These are phyloP conservation scores for Hormaphis cornu DNA, from an alignment of 1,140 invertebrate species.

Conservation along the genomic window DNA sequence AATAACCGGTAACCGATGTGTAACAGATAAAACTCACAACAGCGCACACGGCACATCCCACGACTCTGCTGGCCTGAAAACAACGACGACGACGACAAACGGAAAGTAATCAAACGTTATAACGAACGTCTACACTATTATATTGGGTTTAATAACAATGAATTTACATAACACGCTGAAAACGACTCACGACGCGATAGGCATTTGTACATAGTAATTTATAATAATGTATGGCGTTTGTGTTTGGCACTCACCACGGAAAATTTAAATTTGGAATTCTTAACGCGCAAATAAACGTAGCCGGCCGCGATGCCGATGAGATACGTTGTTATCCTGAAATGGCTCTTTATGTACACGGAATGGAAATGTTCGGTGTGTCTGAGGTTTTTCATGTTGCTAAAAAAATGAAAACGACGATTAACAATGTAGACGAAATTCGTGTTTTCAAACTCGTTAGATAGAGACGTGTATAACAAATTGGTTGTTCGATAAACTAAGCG, in stretches of 20 bases:
- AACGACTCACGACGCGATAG: not conserved
- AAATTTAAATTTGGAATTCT: not conserved
- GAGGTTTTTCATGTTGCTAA: not conserved
- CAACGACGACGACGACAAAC: not conserved
- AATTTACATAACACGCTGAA: not conserved
- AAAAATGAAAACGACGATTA: no score
- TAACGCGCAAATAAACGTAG: conserved; percentile 36
- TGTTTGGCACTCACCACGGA: not conserved
- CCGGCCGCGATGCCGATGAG: conserved; percentile 54
- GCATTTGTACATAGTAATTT: not conserved
- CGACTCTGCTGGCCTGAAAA: not conserved
- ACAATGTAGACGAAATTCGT: no score
- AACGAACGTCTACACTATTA: not conserved
- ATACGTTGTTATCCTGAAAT: conserved; percentile 58
- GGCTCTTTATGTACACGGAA: conserved; percentile 56
- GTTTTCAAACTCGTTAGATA: no score
- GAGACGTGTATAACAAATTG: no score
- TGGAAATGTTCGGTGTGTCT: conserved; percentile 13
- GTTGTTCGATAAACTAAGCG: no score
- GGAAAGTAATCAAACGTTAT: not conserved
- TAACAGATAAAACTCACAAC: not conserved
- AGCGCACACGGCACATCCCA: not conserved
- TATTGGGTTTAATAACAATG: not conserved
- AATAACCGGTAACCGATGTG: not conserved
- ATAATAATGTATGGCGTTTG: not conserved